phyloP scores from a whole-genome alignment of 2,113 vertebrate species.

The Xiphophorus hellerii region DNA sequence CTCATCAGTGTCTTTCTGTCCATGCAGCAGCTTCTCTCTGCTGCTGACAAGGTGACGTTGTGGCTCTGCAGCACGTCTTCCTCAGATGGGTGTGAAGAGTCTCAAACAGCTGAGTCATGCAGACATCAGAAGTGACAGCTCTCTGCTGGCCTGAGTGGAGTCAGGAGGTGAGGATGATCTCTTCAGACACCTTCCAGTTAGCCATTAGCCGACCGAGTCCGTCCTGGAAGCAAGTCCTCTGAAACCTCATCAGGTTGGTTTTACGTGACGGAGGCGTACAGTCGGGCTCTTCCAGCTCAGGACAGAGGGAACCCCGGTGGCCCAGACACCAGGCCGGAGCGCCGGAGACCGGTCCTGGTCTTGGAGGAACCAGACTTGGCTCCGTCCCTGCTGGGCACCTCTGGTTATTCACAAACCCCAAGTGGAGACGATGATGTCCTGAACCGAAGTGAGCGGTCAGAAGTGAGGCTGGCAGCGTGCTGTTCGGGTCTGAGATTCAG shows the following conservation, averaged over 20 bases:
- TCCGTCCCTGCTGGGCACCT: too few species aligned
- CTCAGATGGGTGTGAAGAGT: constrained; percentile 1
- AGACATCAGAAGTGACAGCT: constrained; percentile 31
- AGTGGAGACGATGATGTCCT: not conserved
- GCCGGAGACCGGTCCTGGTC: too few species aligned
- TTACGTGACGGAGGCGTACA: not conserved
- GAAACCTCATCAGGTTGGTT: not conserved
- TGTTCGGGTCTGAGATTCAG: not conserved
- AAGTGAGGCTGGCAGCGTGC: too few species aligned
- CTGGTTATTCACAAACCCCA: not conserved
- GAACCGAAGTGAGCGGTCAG: too few species aligned
- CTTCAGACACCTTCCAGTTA: constrained; percentile 40
- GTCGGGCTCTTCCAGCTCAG: not conserved
- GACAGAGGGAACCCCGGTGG: not conserved
- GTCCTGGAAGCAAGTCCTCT: too few species aligned
- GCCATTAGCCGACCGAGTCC: not conserved
- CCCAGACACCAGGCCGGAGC: too few species aligned
- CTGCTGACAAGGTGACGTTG: not conserved
- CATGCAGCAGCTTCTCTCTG: not conserved
- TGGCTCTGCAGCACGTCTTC: not conserved
- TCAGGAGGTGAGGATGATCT: constrained; percentile 25
- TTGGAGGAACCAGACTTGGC: too few species aligned
- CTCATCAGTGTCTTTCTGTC: not conserved
- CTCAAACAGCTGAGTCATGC: constrained; percentile 30
- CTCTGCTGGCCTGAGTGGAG: constrained; percentile 19